Base-by-base conservation (phyloP, 2,888 invertebrate species). In the Alsophila aescularia region DNA sequence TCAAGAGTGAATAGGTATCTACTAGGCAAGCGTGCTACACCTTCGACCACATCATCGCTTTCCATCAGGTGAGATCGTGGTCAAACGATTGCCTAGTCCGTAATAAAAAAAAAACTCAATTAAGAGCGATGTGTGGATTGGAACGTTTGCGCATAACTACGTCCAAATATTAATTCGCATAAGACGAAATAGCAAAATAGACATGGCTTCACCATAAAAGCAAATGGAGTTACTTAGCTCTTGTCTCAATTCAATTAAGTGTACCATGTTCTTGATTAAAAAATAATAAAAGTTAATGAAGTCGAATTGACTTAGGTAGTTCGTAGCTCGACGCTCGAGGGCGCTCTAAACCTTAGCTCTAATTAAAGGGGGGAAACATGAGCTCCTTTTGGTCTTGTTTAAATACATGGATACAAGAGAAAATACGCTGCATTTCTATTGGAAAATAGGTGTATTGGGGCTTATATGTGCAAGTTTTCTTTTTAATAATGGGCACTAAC, bases 291-390 rank as follows among this genome's bases (percentile, higher is more conserved):
- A 73, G 62, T 70, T 72, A 76, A 77, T 79, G 70, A 77, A 70
- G 66, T 69, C 37, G 58, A 71, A 75, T 77, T 66, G 70, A 77
- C 72, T 64, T 70, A 66, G 73, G 71, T 77, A 77, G 76, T 77
- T 73, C 70, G 60, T 45, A 32, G 29, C 50, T 50, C 45, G 67
- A 58, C 66, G 61, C 72, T 66, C 66, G 64, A 71, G 67, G 65
- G 64, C 64, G 70, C 65, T 66, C 64, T 70, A 70, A 77, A 72
- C 72, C 73, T 70, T 73, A 70, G 65, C 68, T 75, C 77, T 80
- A 79, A 80, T 79, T 82, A 79, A 78, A 72, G 70, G 65, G 63
- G 66, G 70, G 75, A 79, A 79, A 80, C 75, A 75, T 69, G 64
- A 67, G 69, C 66, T 72, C 65, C 66, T 73, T n/a, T 69, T 52